Percentiles rank a stretch among this genome's conserved stretches.
Conservation (phyloP, 2,113 vertebrate species). For the Neogobius melanostomus region DNA sequence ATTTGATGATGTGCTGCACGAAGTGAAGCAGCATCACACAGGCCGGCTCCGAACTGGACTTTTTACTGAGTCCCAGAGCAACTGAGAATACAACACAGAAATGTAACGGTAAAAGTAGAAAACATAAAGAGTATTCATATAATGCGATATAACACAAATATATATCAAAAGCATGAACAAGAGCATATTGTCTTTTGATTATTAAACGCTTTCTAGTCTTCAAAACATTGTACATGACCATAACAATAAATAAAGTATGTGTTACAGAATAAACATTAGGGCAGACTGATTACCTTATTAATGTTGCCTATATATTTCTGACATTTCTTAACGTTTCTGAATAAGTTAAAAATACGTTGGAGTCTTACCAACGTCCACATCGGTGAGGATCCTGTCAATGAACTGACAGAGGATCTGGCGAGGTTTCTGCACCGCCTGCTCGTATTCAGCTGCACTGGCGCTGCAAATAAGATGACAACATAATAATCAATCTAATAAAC, state of each 20-base stretch:
- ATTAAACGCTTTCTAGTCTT: too few species aligned
- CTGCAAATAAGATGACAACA: conserved; percentile 70
- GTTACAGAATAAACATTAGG: too few species aligned
- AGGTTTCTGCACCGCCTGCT: conserved; percentile 88
- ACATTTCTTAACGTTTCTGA: not conserved
- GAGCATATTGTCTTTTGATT: not conserved
- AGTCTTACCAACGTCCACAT: conserved; percentile 92
- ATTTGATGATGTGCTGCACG: conserved; percentile 95
- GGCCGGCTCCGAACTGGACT: conserved; percentile 88
- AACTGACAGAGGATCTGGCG: conserved; percentile 97
- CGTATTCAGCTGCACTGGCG: conserved; percentile 85
- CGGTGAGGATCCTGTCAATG: conserved; percentile 93
- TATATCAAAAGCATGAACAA: not conserved
- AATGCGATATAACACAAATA: not conserved
- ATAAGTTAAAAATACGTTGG: not conserved
- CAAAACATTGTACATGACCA: too few species aligned
- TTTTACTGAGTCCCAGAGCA: conserved; percentile 90
- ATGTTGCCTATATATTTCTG: not conserved
- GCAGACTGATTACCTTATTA: too few species aligned
- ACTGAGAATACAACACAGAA: conserved; percentile 66
- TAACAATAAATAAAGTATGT: too few species aligned
- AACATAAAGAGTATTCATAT: not conserved
- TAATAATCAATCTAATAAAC: not conserved
- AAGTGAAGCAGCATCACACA: conserved; percentile 98
- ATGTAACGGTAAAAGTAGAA: not conserved